Base-by-base conservation (phyloP, 2,113 vertebrate genomes). In the Typhlomys cinereus region DNA sequence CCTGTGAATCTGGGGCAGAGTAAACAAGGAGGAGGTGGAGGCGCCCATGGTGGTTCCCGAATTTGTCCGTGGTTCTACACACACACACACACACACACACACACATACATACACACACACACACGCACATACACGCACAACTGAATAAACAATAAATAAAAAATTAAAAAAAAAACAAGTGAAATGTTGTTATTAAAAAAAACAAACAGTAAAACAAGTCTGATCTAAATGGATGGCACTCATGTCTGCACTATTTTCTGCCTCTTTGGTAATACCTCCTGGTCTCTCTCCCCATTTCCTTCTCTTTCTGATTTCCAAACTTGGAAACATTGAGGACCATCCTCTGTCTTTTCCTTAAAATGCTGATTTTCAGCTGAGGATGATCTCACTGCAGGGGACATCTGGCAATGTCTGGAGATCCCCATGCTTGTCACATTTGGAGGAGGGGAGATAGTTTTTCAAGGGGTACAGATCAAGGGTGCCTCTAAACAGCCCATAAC, bases 271-370 rank as follows among this genome's bases (percentile, higher is more conserved):
- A 41, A 61, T 27, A 46, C 34, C 25, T 46, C 23, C 12, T 75
- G 20, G 18, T 67, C 12, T 66, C 50, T 73, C 94, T 71, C 80
- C 41, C 27, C 29, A 57, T 50, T 74, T 87, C 34, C n/a, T 92
- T 50, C 7, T 66, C 36, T 90, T 92, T 69, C 74, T 88, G 74
- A 75, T 14, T 79, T 88, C 50, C 82, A 59, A 74, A 70, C 20
- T 29, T 76, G 31, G 3, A 46, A 44, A 41, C 29, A 59, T 34
- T 41, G 20, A 46, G 64, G 21, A 70, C 8, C 11, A 76, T 44
- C 27, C 18, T 50, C 73, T 50, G 73, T 23, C 54, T 88, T 89
- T 82, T 61, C 4, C 62, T 7, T 75, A 76, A 89, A 89, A 94
- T 4, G 59, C 14, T 52, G 82, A 78, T 52, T 84, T 59, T 90